These are phyloP conservation scores for Cheiracanthium punctorium DNA, from an alignment of 2,888 invertebrate species.

Conservation along the genomic window DNA sequence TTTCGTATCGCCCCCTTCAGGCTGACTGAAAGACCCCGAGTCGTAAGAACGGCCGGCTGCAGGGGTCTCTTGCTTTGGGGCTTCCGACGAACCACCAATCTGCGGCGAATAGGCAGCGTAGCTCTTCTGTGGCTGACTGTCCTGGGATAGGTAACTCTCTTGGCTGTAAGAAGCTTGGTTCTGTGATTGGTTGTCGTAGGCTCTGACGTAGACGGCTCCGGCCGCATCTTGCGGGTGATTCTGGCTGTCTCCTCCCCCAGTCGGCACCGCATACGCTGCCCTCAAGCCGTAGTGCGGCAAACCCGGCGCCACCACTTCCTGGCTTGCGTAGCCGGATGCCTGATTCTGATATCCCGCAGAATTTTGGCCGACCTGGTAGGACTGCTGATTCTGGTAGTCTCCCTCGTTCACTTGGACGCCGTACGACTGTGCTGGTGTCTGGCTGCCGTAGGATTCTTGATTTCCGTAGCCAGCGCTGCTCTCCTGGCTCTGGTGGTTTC, in stretches of 20 bases:
- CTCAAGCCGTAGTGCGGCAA: slow-evolving; percentile 48
- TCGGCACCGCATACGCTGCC: slow-evolving; percentile 42
- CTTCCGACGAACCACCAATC: background rate
- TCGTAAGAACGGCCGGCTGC: slow-evolving; percentile 48
- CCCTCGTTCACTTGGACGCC: slow-evolving; percentile 32
- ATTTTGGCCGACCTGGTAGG: slow-evolving; percentile 21
- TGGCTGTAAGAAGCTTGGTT: slow-evolving; percentile 31
- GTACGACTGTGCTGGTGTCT: too few species aligned
- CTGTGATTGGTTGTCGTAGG: slow-evolving; percentile 44
- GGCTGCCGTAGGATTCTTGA: slow-evolving; percentile 27
- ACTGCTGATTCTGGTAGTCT: slow-evolving; percentile 37
- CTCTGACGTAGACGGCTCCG: slow-evolving; percentile 52
- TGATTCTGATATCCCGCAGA: background rate
- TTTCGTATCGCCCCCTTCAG: slow-evolving; percentile 48
- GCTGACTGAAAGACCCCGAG: slow-evolving; percentile 30
- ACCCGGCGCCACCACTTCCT: slow-evolving; percentile 5
- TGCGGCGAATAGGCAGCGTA: slow-evolving; percentile 19
- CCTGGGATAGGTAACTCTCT: slow-evolving; percentile 46
- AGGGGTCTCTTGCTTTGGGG: background rate
- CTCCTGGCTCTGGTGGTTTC: slow-evolving; percentile 18
- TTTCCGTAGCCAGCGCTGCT: slow-evolving; percentile 38
- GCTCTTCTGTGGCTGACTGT: slow-evolving; percentile 17
- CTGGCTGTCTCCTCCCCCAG: slow-evolving; percentile 15
- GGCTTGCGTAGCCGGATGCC: background rate
- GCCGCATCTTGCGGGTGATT: slow-evolving; percentile 25